Evolutionary conservation across 2,888 invertebrate genomes (phyloP), one percentile per base, ranked within the genome.

Genomic region (Rosalia funebris): DNA sequence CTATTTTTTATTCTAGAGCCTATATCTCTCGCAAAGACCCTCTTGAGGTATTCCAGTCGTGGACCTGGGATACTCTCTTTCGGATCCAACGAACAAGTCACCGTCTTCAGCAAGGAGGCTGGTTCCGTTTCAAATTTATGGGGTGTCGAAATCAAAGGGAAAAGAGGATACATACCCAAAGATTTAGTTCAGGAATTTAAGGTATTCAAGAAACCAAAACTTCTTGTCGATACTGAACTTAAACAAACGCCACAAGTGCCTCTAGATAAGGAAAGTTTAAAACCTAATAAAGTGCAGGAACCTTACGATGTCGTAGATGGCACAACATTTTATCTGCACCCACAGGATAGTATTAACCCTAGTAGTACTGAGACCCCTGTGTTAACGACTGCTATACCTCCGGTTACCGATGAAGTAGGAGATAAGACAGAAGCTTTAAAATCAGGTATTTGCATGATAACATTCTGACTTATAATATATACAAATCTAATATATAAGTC

Each of bases 101-200:
- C 80, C 44, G 84, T 93, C 63, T 88, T 82, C 72, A 91, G 91
- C 78, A 92, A 92, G 81, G 86, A 88, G 69, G 89, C 89, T 73
- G 91, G 89, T 46, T 81, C 81, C 17, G 82, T 86, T 61, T 57
- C 72, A 15, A 86, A 87, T 63, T 77, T 88, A 46, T 92, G 91
- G 91, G 91, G 88, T 65, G 89, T 86, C 41, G 87, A 86, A 81
- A 87, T 91, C 42, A 82, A 86, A 65, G 90, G 89, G 20, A 85
- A 86, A 74, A 79, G 86, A 59, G 93, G 93, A 16, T 92, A 90
- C 78, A 86, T 86, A 0, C 88, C 87, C 16, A 81, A 82, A 52
- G 74, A 72, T 0, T 84, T 88, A 69, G 76, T 93, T 47, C 82
- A 81, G 71, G 92, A 93, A 82, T 74, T 74, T 2, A 87, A 85